These are phyloP conservation scores for Neoscelio sp. DNA, from an alignment of 2,888 invertebrate species.

Conservation along the genomic window DNA sequence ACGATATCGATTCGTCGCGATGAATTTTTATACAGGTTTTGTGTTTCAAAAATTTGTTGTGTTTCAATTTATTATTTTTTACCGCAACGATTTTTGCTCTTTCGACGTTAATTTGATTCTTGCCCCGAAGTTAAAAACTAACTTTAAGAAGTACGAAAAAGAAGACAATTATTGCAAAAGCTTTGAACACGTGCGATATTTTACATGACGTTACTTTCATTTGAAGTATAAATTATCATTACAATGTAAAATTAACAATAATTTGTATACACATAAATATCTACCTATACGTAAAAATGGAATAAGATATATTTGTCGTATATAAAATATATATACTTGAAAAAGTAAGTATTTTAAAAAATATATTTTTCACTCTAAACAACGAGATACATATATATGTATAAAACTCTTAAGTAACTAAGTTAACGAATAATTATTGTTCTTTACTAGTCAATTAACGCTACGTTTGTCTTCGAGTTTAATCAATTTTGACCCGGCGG, in stretches of 20 bases:
- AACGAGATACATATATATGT: constrained; percentile 15
- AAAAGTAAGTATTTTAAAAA: constrained; percentile 15
- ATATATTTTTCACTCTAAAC: constrained; percentile 11
- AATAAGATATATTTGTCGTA: neutral
- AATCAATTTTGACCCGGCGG: too few species aligned
- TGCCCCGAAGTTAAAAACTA: too few species aligned
- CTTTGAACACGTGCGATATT: too few species aligned
- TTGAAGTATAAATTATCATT: constrained; percentile 16
- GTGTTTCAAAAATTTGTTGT: too few species aligned
- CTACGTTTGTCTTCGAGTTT: too few species aligned
- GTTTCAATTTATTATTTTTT: too few species aligned
- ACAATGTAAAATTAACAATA: constrained; percentile 46
- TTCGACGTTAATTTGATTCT: too few species aligned
- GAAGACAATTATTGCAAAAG: too few species aligned
- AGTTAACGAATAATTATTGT: constrained; percentile 26
- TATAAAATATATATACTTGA: constrained; percentile 22
- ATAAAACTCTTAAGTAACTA: constrained; percentile 41
- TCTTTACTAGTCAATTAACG: constrained; percentile 2
- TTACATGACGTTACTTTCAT: constrained; percentile 7
- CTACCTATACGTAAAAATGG: constrained; percentile 22
- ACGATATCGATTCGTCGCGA: too few species aligned
- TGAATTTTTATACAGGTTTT: too few species aligned
- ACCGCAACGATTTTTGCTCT: too few species aligned
- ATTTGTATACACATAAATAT: constrained; percentile 59
- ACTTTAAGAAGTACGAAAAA: too few species aligned